phyloP scores from a whole-genome alignment of 1,140 invertebrate species.

The Drosophila gunungcola region DNA sequence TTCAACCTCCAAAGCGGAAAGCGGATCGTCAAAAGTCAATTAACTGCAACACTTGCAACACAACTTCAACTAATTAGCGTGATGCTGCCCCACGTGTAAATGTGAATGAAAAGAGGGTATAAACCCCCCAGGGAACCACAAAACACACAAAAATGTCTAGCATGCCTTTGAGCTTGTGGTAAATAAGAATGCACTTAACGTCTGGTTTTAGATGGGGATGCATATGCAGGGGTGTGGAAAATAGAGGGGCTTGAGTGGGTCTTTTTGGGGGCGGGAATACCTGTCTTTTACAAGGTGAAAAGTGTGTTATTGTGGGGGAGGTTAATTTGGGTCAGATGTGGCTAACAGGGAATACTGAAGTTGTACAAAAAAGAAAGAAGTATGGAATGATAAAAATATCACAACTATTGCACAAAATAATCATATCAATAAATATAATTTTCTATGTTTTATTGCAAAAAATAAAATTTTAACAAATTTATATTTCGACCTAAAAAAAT shows the following conservation, averaged over 20 bases:
- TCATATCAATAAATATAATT: too few relatives aligned
- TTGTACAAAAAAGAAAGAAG: too few relatives aligned
- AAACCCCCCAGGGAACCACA: constrained; percentile 7
- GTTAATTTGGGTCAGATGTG: constrained; percentile 26
- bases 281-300: constrained; percentile 21
- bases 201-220: constrained; percentile 35
- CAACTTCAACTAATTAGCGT: constrained; percentile 77
- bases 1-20: constrained; percentile 17
- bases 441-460: too few relatives aligned
- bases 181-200: constrained; percentile 61
- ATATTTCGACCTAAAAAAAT: too few relatives aligned
- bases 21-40: constrained; percentile 76
- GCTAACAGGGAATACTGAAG: constrained; percentile 5
- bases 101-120: background rate
- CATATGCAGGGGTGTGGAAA: constrained; percentile 3
- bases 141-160: constrained; percentile 45
- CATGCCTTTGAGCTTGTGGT: constrained; percentile 59
- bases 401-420: too few relatives aligned
- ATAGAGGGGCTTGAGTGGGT: background rate
- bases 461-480: too few relatives aligned
- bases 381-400: too few relatives aligned
- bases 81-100: constrained; percentile 52
- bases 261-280: background rate
- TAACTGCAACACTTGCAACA: constrained; percentile 77
- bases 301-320: constrained; percentile 22